Evolutionary conservation across 2,888 invertebrate species (phyloP).

Genomic region (Dynastes maya): DNA sequence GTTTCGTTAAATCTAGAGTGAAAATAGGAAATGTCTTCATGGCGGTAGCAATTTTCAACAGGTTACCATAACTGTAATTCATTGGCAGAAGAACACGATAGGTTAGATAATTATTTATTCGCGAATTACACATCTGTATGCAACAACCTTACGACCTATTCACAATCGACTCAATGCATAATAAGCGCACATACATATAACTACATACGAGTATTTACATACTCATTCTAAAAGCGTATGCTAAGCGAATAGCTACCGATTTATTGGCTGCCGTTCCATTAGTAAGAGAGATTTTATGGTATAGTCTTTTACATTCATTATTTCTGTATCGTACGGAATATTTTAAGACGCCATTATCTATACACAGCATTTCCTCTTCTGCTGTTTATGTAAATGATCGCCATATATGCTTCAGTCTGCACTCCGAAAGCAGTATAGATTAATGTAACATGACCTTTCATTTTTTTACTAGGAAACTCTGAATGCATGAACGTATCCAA

Average conservation of each 20-base stretch:
- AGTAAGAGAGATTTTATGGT: conserved; percentile 29
- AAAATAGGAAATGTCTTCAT: conserved; percentile 3
- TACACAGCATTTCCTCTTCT: conserved; percentile 15
- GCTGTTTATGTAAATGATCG: conserved; percentile 11
- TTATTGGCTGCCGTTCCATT: conserved; percentile 33
- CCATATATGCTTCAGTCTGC: not conserved
- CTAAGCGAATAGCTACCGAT: conserved; percentile 33
- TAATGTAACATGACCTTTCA: conserved; percentile 22
- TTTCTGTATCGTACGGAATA: conserved; percentile 3
- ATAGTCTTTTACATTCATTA: conserved; percentile 26
- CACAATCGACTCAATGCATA: conserved; percentile 11
- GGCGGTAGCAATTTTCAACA: not conserved
- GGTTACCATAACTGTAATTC: conserved; percentile 12
- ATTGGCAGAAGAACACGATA: conserved; percentile 18
- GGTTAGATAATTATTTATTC: conserved; percentile 32
- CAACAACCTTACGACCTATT: conserved; percentile 32
- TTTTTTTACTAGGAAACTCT: not conserved
- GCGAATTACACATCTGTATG: conserved; percentile 4
- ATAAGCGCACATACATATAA: not conserved
- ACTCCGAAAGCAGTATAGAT: not conserved
- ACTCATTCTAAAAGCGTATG: conserved; percentile 23
- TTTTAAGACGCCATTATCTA: conserved; percentile 26
- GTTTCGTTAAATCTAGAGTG: not conserved
- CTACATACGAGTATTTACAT: conserved; percentile 2
- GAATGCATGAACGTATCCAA: not conserved